Evolutionary conservation across 2,797 vertebrate species (phyloP).

Genomic region (Coccyzus lansbergi): DNA sequence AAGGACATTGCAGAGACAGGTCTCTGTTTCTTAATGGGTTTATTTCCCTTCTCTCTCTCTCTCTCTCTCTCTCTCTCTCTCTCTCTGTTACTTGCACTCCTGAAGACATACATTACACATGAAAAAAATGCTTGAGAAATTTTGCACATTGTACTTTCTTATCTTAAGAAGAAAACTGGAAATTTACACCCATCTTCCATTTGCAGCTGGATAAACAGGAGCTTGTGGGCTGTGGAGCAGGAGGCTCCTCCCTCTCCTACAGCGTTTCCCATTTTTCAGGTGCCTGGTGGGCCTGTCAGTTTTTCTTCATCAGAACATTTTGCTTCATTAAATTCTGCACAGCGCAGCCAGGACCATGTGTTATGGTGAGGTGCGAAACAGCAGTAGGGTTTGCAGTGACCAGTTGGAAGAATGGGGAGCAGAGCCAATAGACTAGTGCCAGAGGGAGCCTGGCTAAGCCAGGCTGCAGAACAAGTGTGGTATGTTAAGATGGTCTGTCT

Average conservation of each 20-base stretch:
- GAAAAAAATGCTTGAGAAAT: neutral
- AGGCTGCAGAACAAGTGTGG: rapidly evolving
- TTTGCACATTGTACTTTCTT: neutral
- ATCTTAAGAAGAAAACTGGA: neutral
- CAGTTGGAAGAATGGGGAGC: rapidly evolving
- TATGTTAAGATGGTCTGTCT: neutral
- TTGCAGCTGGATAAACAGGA: neutral
- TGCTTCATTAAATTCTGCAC: neutral
- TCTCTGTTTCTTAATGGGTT: neutral
- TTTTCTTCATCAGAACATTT: neutral
- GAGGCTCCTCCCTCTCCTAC: neutral
- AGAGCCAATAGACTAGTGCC: neutral
- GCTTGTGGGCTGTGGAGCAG: neutral
- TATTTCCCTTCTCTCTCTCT: rapidly evolving
- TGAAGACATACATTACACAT: neutral
- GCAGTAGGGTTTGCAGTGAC: neutral
- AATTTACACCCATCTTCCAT: neutral
- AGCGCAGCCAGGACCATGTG: rapidly evolving
- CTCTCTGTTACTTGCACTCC: neutral
- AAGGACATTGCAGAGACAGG: neutral
- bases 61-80: neutral
- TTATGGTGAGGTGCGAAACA: rapidly evolving
- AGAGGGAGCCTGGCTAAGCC: neutral
- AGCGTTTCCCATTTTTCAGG: neutral
- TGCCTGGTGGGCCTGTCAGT: neutral